Percentiles rank a stretch among this genome's conserved stretches.
phyloP scores from a whole-genome alignment of 2,113 vertebrate species.

The Silurus meridionalis region DNA sequence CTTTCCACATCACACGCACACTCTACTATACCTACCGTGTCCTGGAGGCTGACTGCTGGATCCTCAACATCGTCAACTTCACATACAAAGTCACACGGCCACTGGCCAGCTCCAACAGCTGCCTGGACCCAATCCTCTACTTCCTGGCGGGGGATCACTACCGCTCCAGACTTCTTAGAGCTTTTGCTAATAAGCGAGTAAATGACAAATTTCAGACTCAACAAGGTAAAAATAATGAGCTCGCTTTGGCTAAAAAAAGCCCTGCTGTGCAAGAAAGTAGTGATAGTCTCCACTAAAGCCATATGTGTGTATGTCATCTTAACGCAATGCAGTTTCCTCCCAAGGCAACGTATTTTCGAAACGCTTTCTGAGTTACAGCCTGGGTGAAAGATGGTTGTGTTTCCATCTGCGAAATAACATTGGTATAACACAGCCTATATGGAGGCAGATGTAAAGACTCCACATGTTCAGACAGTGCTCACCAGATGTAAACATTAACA shows the following conservation, averaged over 20 bases:
- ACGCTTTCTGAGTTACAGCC: not conserved
- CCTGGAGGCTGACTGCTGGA: constrained; percentile 72
- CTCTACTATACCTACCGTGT: constrained; percentile 84
- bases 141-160: constrained; percentile 86
- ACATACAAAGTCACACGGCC: constrained; percentile 91
- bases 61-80: constrained; percentile 86
- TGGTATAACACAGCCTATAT: not conserved
- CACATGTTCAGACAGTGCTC: not conserved
- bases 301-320: not conserved
- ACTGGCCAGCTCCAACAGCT: constrained; percentile 90
- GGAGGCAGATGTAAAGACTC: not conserved
- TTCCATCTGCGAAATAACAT: not conserved
- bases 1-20: constrained; percentile 90
- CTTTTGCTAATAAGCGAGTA: constrained; percentile 33
- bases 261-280: constrained; percentile 29
- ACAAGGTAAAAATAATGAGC: constrained; percentile 45
- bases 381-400: not conserved
- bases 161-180: constrained; percentile 69
- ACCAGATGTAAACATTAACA: not conserved
- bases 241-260: constrained; percentile 56
- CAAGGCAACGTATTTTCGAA: not conserved
- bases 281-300: constrained; percentile 35
- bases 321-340: not conserved
- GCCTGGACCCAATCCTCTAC: constrained; percentile 90
- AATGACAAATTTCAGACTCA: constrained; percentile 47